Evolutionary conservation across 2,888 invertebrate genomes (phyloP).

Genomic region (Orthosia cruda): DNA sequence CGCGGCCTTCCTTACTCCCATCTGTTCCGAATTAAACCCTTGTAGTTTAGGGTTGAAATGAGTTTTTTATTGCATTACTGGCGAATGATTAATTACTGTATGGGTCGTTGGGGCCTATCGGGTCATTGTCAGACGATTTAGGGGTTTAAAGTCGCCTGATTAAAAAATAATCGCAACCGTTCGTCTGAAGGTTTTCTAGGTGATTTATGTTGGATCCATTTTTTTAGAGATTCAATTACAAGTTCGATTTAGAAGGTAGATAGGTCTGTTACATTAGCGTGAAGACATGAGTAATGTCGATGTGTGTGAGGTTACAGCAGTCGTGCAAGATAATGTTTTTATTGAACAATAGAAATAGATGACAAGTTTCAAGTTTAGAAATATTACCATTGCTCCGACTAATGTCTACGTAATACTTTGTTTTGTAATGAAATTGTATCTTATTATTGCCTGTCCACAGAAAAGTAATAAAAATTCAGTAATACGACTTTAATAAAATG

Average conservation of each 20-base stretch:
- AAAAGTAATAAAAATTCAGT: too few species aligned
- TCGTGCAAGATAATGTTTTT: background rate
- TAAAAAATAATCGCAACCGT: conserved; percentile 11
- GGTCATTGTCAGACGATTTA: conserved; percentile 22
- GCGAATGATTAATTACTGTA: conserved; percentile 51
- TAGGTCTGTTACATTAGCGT: background rate
- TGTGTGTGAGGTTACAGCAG: background rate
- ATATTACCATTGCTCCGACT: background rate
- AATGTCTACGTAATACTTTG: background rate
- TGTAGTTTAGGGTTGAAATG: conserved; percentile 51
- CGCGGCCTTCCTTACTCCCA: conserved; percentile 38
- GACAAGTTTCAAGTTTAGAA: too few species aligned
- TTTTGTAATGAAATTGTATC: background rate
- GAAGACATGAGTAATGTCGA: background rate
- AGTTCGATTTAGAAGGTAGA: conserved; percentile 31
- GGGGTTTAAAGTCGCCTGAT: conserved; percentile 2
- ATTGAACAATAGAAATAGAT: background rate
- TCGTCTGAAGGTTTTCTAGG: conserved; percentile 1
- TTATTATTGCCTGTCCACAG: background rate
- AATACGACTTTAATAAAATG: too few species aligned
- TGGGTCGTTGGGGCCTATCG: background rate
- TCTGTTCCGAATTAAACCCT: conserved; percentile 57
- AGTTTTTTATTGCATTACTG: conserved; percentile 61
- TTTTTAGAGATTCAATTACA: conserved; percentile 20
- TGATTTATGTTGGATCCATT: conserved; percentile 8